Evolutionary conservation across 35 echinoderm and acorn worm species (phyloP), one percentile per base, ranked within the genome.

Genomic region (Eucidaris tribuloides): DNA sequence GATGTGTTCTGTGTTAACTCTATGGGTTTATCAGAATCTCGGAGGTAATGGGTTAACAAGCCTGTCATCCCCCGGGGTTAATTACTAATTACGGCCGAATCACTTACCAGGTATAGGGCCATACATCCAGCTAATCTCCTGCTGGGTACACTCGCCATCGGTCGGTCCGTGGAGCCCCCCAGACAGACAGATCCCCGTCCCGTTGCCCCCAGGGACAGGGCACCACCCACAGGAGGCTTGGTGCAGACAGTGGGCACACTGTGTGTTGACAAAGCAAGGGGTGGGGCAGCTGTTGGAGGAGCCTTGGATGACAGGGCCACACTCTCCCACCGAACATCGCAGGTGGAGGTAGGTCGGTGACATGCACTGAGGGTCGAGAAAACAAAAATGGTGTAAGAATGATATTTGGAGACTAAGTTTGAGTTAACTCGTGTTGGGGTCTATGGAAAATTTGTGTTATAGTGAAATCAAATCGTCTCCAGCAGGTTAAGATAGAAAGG

Each of bases 191-290:
- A 93, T 84, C n/a, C 96, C 96, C 14, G 72, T 82, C 4, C 90
- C 86, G 41, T 92, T 79, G 45, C 58, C 45, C 43, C 42, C 61
- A 2, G 81, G 82, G 5, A 93, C 42, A 2, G 91, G 62, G 40
- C 96, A 99, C 96, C 96, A 99, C 2, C 94, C 94, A 79, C 94
- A 97, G 14, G 85, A 86, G 35, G 90, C 78, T 46, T 93, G 86
- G 30, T 77, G 37, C 1, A 93, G 64, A 60, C 90, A 93, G 54
- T 83, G 83, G 45, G 76, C 50, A 46, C 96, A 97, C 52, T 62
- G 60, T 7, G 83, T 84, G 74, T 90, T 90, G 32, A 41, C 25
- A 52, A 38, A 84, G 19, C 96, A 99, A n/a, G 86, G 84, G 0
- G 58, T 28, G n/a, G 90, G 96, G 68, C 90, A 93, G 33, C 36